Conservation (phyloP, 2,113 vertebrate species). For the Cryptotis parvus region DNA sequence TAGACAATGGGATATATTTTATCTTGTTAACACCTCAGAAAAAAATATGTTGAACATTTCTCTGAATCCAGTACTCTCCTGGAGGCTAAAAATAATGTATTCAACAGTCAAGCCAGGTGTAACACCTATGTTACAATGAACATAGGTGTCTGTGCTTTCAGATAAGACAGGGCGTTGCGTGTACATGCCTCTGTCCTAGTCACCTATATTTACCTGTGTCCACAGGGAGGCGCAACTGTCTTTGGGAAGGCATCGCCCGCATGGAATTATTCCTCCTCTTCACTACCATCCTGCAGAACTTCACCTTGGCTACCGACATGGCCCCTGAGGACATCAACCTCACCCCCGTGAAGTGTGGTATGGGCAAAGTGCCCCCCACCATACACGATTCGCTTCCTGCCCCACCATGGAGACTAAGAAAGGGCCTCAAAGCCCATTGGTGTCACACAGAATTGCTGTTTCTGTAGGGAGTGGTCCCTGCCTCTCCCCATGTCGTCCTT, state of each 20-base stretch:
- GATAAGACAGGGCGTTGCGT: accelerated
- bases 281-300: slow-evolving; percentile 82
- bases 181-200: too few species aligned
- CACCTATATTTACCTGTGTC: neutral
- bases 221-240: slow-evolving; percentile 79
- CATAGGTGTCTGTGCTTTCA: neutral
- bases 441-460: neutral
- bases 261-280: slow-evolving; percentile 84
- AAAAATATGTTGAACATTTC: neutral
- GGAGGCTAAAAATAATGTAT: neutral
- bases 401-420: neutral
- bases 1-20: neutral
- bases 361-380: slow-evolving; percentile 61
- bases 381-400: slow-evolving; percentile 70
- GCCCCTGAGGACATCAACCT: slow-evolving; percentile 69
- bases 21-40: neutral
- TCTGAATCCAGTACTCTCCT: neutral
- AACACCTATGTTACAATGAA: neutral
- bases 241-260: slow-evolving; percentile 76
- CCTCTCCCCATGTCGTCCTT: neutral
- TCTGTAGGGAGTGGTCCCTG: neutral
- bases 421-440: neutral
- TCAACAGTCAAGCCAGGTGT: neutral
- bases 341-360: slow-evolving; percentile 57
- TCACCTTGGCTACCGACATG: slow-evolving; percentile 48